Evolutionary conservation across 2,888 invertebrate genomes (phyloP).

Genomic region (Anthophora plumipes): DNA sequence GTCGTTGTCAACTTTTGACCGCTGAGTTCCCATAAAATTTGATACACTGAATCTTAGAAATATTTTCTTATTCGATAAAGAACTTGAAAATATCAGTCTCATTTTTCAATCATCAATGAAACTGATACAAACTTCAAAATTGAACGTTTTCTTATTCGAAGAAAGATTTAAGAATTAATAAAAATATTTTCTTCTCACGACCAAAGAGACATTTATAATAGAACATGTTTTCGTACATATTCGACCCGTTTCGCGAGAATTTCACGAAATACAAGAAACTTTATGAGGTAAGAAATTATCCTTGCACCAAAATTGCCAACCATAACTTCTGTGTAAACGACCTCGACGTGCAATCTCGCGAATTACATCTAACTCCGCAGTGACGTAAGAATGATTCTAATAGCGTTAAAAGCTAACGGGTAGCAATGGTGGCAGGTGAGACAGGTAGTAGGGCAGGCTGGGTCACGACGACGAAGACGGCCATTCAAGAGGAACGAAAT

Average conservation of each 20-base stretch:
- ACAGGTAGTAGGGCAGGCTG: slow-evolving; percentile 61
- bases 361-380: neutral
- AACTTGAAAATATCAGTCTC: too few relatives aligned
- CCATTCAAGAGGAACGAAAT: slow-evolving; percentile 70
- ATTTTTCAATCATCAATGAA: too few relatives aligned
- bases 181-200: too few relatives aligned
- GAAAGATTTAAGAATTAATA: too few relatives aligned
- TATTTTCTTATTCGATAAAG: too few relatives aligned
- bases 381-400: slow-evolving; percentile 19
- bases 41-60: too few relatives aligned
- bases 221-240: too few relatives aligned
- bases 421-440: slow-evolving; percentile 30
- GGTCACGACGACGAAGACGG: slow-evolving; percentile 58
- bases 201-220: too few relatives aligned
- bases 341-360: neutral
- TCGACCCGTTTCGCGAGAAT: too few relatives aligned
- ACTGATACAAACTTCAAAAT: too few relatives aligned
- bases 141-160: too few relatives aligned
- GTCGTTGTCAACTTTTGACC: slow-evolving; percentile 15
- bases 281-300: neutral
- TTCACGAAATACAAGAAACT: too few relatives aligned
- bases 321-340: neutral
- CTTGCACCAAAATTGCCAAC: neutral
- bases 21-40: neutral
- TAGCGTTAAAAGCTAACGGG: slow-evolving; percentile 37